phyloP scores from a whole-genome alignment of 2,113 vertebrate species.

The Oxyura jamaicensis region DNA sequence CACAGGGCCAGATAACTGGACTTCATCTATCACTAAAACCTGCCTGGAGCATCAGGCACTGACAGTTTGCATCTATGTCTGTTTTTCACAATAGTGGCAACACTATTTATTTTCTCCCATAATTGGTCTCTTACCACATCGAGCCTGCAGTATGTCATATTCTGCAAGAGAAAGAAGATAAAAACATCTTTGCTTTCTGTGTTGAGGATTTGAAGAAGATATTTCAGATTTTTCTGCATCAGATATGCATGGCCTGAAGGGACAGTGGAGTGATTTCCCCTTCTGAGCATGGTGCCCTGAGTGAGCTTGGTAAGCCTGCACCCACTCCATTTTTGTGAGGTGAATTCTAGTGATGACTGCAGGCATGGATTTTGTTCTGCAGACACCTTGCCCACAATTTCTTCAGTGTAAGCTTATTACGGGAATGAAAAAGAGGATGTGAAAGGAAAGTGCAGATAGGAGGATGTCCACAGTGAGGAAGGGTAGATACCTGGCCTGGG shows the following conservation, averaged over 20 bases:
- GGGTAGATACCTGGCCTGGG: too few relatives aligned
- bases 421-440: not conserved
- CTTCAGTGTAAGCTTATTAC: too few relatives aligned
- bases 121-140: not conserved
- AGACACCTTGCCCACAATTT: not conserved
- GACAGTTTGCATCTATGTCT: not conserved
- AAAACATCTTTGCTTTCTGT: not conserved
- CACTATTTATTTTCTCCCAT: not conserved
- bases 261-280: not conserved
- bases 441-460: too few relatives aligned
- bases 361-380: not conserved
- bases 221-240: not conserved
- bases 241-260: not conserved
- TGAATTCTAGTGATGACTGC: not conserved
- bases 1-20: not conserved
- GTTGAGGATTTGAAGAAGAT: not conserved
- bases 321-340: not conserved
- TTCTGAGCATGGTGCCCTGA: not conserved
- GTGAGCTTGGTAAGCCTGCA: too few relatives aligned
- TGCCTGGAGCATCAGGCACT: not conserved
- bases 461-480: not conserved
- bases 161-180: not conserved
- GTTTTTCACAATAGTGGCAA: not conserved
- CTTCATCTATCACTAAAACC: not conserved
- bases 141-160: accelerated